Base-by-base conservation (phyloP, 2,797 vertebrate genomes). In the Cichlasoma orientale region DNA sequence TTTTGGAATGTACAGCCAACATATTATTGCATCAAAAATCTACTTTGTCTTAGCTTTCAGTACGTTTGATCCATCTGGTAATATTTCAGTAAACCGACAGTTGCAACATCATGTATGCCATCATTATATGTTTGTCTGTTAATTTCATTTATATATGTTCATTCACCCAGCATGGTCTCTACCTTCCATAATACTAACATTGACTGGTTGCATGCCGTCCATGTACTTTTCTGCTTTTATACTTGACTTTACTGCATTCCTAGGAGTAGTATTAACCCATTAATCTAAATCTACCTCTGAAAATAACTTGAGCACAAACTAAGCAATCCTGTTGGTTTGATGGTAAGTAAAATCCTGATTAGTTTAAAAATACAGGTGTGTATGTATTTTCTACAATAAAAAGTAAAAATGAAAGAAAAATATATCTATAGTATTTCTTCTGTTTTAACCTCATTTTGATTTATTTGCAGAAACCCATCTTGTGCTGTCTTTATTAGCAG, bases 141-240 rank as follows among this genome's bases (percentile, higher is more conserved):
- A 41, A 63, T 87, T 84, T 85, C n/a, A 82, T 85, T 79, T 69
- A 10, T 71, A 31, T 69, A 3, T 84, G n/a, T 79, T 71, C 71
- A 66, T 88, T 86, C 75, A 82, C 80, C 70, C 74, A 85, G 94
- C 95, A 95, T 94, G 93, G 77, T 75, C 5, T 63, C 58, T 19
- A 33, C 68, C 69, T 53, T 66, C 19, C 23, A 19, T 47, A 66
- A 66, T 47, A 92, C 90, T 94, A 95, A 95, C 92, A 63, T 61
- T 80, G 44, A 84, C 29, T 78, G 31, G 23, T 86, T 93, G 95
- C 94, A 95, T 95, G 94, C 33, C 27, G 27, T 80, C 79, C 44
- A 23, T 71, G 36, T 80, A 57, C 25, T 83, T 86, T 70, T 85
- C 73, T 89, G 59, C 52, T 89, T 89, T 78, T 31, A 66, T 54